These are phyloP conservation scores for Babylonia areolata DNA, from an alignment of 1,140 invertebrate genomes.

Conservation along the genomic window DNA sequence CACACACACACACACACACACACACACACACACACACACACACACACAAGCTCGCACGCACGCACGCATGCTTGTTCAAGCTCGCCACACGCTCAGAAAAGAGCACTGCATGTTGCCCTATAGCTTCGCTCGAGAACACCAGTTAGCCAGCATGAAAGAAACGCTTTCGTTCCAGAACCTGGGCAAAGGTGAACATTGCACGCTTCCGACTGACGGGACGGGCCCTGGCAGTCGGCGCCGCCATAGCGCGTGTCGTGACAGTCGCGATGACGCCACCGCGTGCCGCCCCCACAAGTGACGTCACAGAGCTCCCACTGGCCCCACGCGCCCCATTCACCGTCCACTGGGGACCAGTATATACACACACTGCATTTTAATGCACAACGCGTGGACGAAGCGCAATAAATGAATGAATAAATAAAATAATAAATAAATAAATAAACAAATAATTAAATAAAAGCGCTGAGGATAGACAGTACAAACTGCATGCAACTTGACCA, in stretches of 20 bases:
- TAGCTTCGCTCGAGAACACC: too few species aligned
- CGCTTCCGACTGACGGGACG: constrained; percentile 33
- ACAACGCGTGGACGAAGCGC: too few species aligned
- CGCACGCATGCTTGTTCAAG: too few species aligned
- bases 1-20: not conserved
- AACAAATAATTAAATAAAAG: too few species aligned
- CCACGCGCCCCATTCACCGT: constrained; percentile 64
- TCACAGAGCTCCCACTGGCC: constrained; percentile 76
- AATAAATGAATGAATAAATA: too few species aligned
- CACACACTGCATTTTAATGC: not conserved
- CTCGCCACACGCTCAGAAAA: too few species aligned
- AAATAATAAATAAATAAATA: too few species aligned
- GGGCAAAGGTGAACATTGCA: constrained; percentile 56
- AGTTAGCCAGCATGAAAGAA: not conserved
- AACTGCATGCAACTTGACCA: too few species aligned
- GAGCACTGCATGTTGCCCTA: too few species aligned
- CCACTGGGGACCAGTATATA: constrained; percentile 44
- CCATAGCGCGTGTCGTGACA: constrained; percentile 49
- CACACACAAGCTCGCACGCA: too few species aligned
- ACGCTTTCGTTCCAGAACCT: constrained; percentile 37
- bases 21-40: too few species aligned
- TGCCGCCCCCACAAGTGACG: constrained; percentile 89
- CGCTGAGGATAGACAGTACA: too few species aligned
- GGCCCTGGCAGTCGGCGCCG: constrained; percentile 50
- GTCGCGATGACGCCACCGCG: constrained; percentile 80